Evolutionary conservation across 2,888 invertebrate species (phyloP), one percentile per base, ranked within the genome.

Genomic region (Cyrtodaria siliqua): DNA sequence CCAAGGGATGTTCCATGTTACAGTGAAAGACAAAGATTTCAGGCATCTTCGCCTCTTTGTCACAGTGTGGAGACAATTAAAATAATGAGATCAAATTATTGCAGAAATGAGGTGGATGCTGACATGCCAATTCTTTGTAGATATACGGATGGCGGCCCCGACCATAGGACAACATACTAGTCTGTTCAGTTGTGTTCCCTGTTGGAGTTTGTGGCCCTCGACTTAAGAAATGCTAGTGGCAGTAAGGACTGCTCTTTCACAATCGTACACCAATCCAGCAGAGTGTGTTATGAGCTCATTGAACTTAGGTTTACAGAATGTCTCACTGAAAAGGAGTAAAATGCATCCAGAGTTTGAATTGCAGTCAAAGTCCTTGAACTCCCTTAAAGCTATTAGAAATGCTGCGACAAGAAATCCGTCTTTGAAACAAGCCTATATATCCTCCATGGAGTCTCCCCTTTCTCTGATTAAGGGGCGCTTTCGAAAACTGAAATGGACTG

Each of bases 1-100:
- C 33, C 12, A 49, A 27, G 83, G 83, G 9, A 56, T 16, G n/a
- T 38, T 82, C 1, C 62, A 74, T 60, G 75, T 83, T 2, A 83
- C 81, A 16, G 42, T 76, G 14, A 83, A 83, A 53, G 83, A 79
- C 38, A 76, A 81, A 33, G 72, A 4, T 79, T 83, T 18, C 24
- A 76, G 27, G 56, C 71, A 12, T 79, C 74, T 9, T 27, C 26
- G 14, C 57, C 79, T 18, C 2, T 47, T n/a, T 20, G 82, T 0
- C 83, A 83, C 66, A 23, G 44, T 3, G 61, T 67, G 20, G 84
- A 84, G 61, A 61, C 56, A n/a, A 27, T 55, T 1, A 26, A 40
- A 24, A 77, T 82, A 12, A 18, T 77, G 6, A 20, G 72, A n/a
- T 12, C 3, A 12, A 2, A 38, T 12, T 33, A 33, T 12, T 33